Evolutionary conservation across 1,140 invertebrate species (phyloP), one percentile per base, ranked within the genome.

Genomic region (Tribolium castaneum): DNA sequence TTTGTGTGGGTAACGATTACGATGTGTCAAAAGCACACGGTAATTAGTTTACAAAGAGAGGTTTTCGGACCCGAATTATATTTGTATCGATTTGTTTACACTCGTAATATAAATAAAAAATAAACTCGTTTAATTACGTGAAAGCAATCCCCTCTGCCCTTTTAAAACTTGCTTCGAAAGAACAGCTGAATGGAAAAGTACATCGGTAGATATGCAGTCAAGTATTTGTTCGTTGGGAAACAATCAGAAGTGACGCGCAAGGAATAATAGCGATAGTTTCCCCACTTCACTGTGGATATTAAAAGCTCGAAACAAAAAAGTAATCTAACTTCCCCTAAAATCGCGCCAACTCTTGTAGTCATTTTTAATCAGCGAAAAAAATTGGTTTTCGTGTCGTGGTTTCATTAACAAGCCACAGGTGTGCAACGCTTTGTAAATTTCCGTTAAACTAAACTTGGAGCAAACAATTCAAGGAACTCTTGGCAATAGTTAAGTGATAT

Each of bases 401-500:
- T 59, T 59, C 14, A 59, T 59, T 59, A 59, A 59, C 19, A 56
- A 13, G 52, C 52, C 14, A 56, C 52, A 25, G 54, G 54, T 59
- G 54, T 22, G 54, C 52, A 30, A 30, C 49, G 9, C 49, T 14
- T 50, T 14, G n/a, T 9, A 14, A 14, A 14, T 50, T 50, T 14
- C 49, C 13, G 12, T 59, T 19, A 59, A n/a, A n/a, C 54, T 22
- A 59, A 59, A 59, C 54, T 59, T 22, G 14, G 30, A 10, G 14
- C 5, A 59, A 59, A 59, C 54, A 59, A 59, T 59, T 59, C 54
- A 59, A 59, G 54, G 54, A 59, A 59, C 54, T 59, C 54, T 25
- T 25, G 54, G 54, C 19, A 59, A 59, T 59, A 59, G 54, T 59
- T 59, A 22, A 25, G 54, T 25, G 54, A 25, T 59, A 59, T 1